These are phyloP conservation scores for Corapipo altera DNA, from an alignment of 2,113 vertebrate species.

Conservation along the genomic window DNA sequence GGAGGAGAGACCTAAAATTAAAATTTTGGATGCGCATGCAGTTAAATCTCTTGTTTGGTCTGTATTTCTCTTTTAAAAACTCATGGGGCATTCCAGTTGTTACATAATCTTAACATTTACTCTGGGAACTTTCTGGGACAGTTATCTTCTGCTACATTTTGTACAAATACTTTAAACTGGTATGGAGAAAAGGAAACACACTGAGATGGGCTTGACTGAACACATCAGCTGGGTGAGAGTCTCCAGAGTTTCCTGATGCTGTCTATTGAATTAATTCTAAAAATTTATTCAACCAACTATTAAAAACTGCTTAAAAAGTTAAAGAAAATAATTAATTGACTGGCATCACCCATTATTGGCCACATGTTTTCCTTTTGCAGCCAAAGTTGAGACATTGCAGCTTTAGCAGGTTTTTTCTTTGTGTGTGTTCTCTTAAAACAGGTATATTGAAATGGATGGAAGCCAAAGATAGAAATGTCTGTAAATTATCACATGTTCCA, in stretches of 20 bases:
- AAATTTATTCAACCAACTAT: neutral
- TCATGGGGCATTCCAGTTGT: neutral
- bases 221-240: neutral
- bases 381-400: neutral
- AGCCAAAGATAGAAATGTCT: neutral
- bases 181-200: neutral
- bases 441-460: neutral
- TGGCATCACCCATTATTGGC: neutral
- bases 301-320: conserved; percentile 14
- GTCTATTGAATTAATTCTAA: neutral
- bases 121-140: neutral
- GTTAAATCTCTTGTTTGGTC: neutral
- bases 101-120: neutral
- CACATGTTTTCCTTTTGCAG: neutral
- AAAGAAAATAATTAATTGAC: conserved; percentile 6
- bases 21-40: fast-evolving
- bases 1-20: neutral
- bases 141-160: neutral
- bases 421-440: neutral
- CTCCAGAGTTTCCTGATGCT: neutral
- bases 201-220: neutral
- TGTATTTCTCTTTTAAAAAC: neutral
- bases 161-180: neutral
- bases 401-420: neutral
- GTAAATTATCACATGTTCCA: neutral